Base-by-base conservation (phyloP, 2,888 invertebrate species). In the Drosophila kanekoi region DNA sequence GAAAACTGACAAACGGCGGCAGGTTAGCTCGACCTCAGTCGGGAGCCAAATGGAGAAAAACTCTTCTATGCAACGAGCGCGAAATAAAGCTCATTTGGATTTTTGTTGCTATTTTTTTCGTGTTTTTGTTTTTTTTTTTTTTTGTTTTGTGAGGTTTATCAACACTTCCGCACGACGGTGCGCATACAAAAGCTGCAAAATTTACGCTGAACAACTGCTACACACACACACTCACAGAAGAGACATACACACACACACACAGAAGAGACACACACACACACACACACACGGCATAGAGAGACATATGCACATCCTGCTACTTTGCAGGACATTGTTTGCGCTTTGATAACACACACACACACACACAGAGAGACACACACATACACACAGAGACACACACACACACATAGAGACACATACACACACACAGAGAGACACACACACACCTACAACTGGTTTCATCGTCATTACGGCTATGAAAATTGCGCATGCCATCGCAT, bases 321-420 rank as follows among this genome's bases (percentile, higher is more conserved):
- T 86, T 88, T 85, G 79, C 85, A 85, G 88, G 87, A 85, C 85
- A 86, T 88, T 85, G 85, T 85, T 88, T 85, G 85, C 72, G 68
- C 81, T 86, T 81, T 83, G 88, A 88, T 85, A 86, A 85, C 81
- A 75, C 63, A 66, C 52, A 70, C 32, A 28, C 49, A 56, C 37
- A 62, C 45, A 56, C 3, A 18, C 18, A 18, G 3, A 2, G 3
- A 18, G 20, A 60, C 23, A 37, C 20, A 67, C 35, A 48, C 43
- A 51, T n/a, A 44, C 47, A 63, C 44, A 44, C 41, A 57, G 60
- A 53, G 43, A 59, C 18, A 52, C 23, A 57, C 60, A 51, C 44
- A 58, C 44, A 62, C 53, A n/a, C n/a, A n/a, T n/a, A n/a, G n/a
- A n/a, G n/a, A n/a, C n/a, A 37, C 35, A 51, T 18, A 18, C 16